These are phyloP conservation scores for Dinomys branickii DNA, from an alignment of 2,113 vertebrate species.

Conservation along the genomic window DNA sequence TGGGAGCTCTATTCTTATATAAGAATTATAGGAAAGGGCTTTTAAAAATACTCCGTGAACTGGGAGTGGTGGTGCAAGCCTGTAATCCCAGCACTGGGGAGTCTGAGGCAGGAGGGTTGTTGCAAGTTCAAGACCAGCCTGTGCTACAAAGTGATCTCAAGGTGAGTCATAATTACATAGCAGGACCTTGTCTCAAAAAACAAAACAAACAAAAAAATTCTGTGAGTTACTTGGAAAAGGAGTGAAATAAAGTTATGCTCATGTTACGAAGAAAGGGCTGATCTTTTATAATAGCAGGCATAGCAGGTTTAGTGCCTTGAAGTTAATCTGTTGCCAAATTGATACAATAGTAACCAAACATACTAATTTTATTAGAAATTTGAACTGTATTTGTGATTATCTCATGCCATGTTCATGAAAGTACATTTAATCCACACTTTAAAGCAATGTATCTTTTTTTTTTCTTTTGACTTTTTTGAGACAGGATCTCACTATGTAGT, in stretches of 20 bases:
- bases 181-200: no score
- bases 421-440: conserved; percentile 33
- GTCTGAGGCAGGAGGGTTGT: no score
- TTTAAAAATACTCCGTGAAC: conserved; percentile 6
- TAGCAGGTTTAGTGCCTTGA: background rate
- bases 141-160: no score
- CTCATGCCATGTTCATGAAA: conserved; percentile 16
- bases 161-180: no score
- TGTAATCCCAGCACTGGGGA: no score
- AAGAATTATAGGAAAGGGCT: conserved; percentile 33
- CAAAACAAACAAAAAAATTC: background rate
- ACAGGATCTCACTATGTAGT: background rate
- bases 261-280: conserved; percentile 28
- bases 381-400: conserved; percentile 58
- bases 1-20: conserved; percentile 12
- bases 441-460: background rate
- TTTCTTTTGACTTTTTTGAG: background rate
- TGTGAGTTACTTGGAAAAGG: conserved; percentile 25
- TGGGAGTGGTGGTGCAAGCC: no score
- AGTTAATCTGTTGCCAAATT: conserved; percentile 29
- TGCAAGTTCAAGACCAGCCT: no score
- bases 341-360: background rate
- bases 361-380: conserved; percentile 61
- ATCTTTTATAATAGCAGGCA: background rate
- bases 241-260: background rate